These are phyloP conservation scores for Incurvaria masculella DNA, from an alignment of 2,888 invertebrate genomes.

Conservation along the genomic window DNA sequence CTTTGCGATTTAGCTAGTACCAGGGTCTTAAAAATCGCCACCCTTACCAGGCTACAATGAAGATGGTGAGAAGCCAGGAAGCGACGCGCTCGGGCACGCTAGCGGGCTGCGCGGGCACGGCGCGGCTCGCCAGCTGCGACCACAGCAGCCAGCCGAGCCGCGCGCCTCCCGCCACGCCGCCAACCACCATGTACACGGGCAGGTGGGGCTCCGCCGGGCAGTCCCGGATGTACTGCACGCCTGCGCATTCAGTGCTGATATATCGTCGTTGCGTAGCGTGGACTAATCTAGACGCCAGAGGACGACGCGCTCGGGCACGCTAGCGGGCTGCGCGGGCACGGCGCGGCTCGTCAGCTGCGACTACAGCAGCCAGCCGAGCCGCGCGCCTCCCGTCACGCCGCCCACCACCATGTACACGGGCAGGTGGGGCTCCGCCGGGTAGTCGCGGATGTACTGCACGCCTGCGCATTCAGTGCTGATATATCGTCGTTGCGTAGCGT, in stretches of 20 bases:
- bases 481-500: too few relatives aligned
- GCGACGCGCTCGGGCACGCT: slow-evolving; percentile 56
- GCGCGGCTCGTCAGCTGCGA: slow-evolving; percentile 61
- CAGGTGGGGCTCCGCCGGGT: slow-evolving; percentile 72
- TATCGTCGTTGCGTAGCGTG: too few relatives aligned
- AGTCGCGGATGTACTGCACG: slow-evolving; percentile 74
- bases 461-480: slow-evolving; percentile 56
- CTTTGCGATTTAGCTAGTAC: too few relatives aligned
- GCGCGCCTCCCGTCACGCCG: slow-evolving; percentile 69
- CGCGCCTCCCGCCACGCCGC: slow-evolving; percentile 69
- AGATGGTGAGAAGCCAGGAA: slow-evolving; percentile 66
- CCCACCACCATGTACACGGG: slow-evolving; percentile 85
- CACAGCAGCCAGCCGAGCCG: slow-evolving; percentile 67
- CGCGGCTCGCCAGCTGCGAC: slow-evolving; percentile 62
- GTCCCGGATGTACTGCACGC: slow-evolving; percentile 74
- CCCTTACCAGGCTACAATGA: slow-evolving; percentile 67
- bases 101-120: slow-evolving; percentile 52
- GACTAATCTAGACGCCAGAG: slow-evolving; percentile 69
- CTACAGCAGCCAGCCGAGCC: slow-evolving; percentile 66
- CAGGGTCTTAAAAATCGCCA: too few relatives aligned
- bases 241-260: too few relatives aligned
- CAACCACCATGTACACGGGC: slow-evolving; percentile 82
- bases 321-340: slow-evolving; percentile 52
- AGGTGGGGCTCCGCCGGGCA: slow-evolving; percentile 75
- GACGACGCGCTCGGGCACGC: slow-evolving; percentile 56